Evolutionary conservation across 2,113 vertebrate species (phyloP), one percentile per base, ranked within the genome.

Genomic region (Trematomus loennbergii): DNA sequence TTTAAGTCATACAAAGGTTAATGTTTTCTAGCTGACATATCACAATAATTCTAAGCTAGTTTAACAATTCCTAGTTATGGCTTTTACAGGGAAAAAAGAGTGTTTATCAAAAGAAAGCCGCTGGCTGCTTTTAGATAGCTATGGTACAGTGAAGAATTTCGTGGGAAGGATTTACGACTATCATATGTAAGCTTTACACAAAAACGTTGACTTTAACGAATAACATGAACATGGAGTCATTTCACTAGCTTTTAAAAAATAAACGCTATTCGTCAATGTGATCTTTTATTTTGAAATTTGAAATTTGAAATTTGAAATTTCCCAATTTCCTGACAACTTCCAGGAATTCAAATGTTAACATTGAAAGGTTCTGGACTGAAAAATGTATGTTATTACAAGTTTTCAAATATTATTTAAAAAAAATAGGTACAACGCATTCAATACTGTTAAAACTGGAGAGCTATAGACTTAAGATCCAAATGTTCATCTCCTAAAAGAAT

Each of bases 401-500:
- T 75, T 63, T 50, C 29, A 29, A 29, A 29, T 29, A 29, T 29
- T 29, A 29, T 29, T 64, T 70, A 85, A 85, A 90, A 75, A 73
- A 85, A 53, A 73, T 22, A 58, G 20, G 17, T 85, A 81, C 59
- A 70, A 88, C 87, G 50, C 17, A 80, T 72, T 83, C 54, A 94
- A 91, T 89, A 92, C 83, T 93, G 87, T 81, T 84, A 25, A 73
- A 79, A 87, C 46, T 64, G 18, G 60, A 89, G 70, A 60, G 17
- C 45, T 81, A 82, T 25, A 72, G 60, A 83, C 77, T 36, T 62
- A 65, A 49, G 29, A 58, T 78, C 63, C 36, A 73, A 76, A 73
- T 69, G 43, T 82, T 77, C 11, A 50, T 78, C 76, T 75, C 59
- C 75, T 78, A 49, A 49, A 89, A 92, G 88, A 93, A 94, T 93